These are phyloP conservation scores for Aquatica leii DNA, from an alignment of 2,888 invertebrate genomes.

Conservation along the genomic window DNA sequence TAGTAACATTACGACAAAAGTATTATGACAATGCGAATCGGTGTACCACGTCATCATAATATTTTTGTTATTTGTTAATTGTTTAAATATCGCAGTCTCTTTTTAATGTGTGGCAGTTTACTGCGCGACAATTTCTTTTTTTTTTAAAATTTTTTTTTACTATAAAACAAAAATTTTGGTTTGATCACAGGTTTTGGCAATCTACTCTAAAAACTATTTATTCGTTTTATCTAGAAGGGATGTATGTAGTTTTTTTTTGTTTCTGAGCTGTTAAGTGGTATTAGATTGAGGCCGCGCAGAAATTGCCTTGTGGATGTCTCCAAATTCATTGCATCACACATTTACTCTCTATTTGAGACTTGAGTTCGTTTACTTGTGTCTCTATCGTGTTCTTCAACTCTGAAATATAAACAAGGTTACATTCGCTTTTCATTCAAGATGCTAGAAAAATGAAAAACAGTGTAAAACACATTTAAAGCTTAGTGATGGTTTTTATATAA, in stretches of 20 bases:
- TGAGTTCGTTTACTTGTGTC: slow-evolving; percentile 96
- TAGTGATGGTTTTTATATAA: slow-evolving; percentile 29
- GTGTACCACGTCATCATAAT: slow-evolving; percentile 57
- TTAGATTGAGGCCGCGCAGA: slow-evolving; percentile 54
- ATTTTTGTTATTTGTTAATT: slow-evolving; percentile 61
- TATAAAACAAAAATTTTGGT: slow-evolving; percentile 16
- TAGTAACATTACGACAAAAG: slow-evolving; percentile 57
- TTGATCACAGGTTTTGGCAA: slow-evolving; percentile 37
- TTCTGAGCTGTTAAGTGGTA: slow-evolving; percentile 39
- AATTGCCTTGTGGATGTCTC: slow-evolving; percentile 58
- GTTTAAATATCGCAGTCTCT: slow-evolving; percentile 63
- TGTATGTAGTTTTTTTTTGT: slow-evolving; percentile 36
- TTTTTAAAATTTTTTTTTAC: slow-evolving; percentile 15
- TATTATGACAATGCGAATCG: slow-evolving; percentile 56
- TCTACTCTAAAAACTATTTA: slow-evolving; percentile 34
- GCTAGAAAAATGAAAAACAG: slow-evolving; percentile 26
- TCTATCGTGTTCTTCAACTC: slow-evolving; percentile 97
- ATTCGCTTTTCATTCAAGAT: slow-evolving; percentile 32
- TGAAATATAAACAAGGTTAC: slow-evolving; percentile 65
- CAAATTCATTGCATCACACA: slow-evolving; percentile 91
- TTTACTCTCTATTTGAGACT: slow-evolving; percentile 95
- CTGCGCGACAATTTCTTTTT: slow-evolving; percentile 46
- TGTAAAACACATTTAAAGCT: slow-evolving; percentile 21
- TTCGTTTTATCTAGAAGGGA: slow-evolving; percentile 29
- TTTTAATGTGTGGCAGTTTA: slow-evolving; percentile 51